phyloP scores from a whole-genome alignment of 2,113 vertebrate species.

The Catharus bicknelli region DNA sequence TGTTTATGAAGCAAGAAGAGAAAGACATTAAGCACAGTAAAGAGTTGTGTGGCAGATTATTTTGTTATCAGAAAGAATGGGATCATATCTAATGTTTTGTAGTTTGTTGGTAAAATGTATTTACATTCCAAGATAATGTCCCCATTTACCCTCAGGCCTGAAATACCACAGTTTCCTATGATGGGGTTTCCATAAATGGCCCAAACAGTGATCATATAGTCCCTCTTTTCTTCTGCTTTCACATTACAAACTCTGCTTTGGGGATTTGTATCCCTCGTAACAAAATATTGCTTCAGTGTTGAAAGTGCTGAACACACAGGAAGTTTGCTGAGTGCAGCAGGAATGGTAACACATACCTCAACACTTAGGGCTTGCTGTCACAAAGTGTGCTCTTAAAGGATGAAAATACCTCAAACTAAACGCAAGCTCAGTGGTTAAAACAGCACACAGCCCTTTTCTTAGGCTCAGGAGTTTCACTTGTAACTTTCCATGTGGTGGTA shows the following conservation, averaged over 20 bases:
- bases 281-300: conserved; percentile 50
- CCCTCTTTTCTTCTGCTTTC: conserved; percentile 4
- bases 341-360: background rate
- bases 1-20: background rate
- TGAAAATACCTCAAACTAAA: background rate
- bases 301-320: conserved; percentile 26
- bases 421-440: background rate
- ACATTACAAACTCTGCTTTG: background rate
- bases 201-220: background rate
- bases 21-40: background rate
- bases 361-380: conserved; percentile 23
- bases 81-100: background rate
- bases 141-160: background rate
- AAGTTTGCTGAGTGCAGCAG: conserved; percentile 36
- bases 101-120: conserved; percentile 28
- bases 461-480: background rate
- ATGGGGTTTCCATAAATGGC: conserved; percentile 7
- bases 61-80: conserved; percentile 4
- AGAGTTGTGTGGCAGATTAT: background rate
- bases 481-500: background rate
- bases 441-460: background rate
- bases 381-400: background rate
- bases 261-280: conserved; percentile 7
- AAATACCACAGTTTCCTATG: background rate
- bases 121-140: background rate